Evolutionary conservation across 1,140 invertebrate genomes (phyloP).

Genomic region (Pseudomyrmex cubaensis): DNA sequence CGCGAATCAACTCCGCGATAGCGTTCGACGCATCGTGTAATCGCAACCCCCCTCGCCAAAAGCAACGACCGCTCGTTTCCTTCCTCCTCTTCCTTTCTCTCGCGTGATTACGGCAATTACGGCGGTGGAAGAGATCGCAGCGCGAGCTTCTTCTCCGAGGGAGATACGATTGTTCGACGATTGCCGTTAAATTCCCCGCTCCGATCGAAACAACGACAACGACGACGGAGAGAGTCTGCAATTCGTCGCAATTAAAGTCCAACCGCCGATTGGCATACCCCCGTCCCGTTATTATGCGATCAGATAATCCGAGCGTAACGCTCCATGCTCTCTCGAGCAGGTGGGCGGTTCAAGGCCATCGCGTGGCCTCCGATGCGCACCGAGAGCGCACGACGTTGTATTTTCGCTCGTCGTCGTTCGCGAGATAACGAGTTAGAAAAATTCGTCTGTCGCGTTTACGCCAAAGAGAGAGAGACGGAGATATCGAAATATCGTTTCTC

Average conservation of each 20-base stretch:
- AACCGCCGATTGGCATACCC: constrained; percentile 59
- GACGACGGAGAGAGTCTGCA: constrained; percentile 24
- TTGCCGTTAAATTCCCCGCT: constrained; percentile 55
- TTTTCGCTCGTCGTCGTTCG: constrained; percentile 53
- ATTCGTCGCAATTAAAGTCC: constrained; percentile 68
- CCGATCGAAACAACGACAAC: neutral
- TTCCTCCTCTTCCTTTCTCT: neutral
- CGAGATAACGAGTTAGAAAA: neutral
- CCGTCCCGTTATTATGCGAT: constrained; percentile 69
- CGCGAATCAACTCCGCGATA: too few species aligned
- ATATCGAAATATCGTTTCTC: neutral
- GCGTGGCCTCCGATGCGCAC: constrained; percentile 33
- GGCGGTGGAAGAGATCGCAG: constrained; percentile 2
- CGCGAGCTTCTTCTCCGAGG: neutral
- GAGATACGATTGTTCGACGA: constrained; percentile 5
- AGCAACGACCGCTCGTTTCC: too few species aligned
- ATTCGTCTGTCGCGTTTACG: neutral
- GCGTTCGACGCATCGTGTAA: too few species aligned
- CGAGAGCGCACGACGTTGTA: neutral
- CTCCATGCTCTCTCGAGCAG: constrained; percentile 53
- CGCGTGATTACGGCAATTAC: constrained; percentile 29
- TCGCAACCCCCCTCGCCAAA: too few species aligned
- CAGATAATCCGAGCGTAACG: constrained; percentile 70
- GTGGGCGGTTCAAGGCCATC: constrained; percentile 69
- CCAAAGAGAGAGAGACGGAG: neutral